Percentiles rank a stretch among this genome's conserved stretches.
Evolutionary conservation across 2,797 vertebrate genomes (phyloP).

Genomic region (Meriones psammophilus): DNA sequence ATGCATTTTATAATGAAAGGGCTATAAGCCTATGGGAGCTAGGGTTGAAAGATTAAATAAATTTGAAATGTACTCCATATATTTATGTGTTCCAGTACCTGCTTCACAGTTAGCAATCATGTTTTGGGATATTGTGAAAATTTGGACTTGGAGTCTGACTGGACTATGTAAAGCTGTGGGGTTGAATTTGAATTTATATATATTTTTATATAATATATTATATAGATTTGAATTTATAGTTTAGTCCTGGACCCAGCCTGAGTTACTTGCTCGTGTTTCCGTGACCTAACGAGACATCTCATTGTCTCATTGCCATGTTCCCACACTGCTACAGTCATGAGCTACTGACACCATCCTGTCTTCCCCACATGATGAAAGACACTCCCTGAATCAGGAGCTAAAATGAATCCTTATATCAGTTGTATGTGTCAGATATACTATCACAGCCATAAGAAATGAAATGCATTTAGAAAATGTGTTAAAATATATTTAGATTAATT

Average conservation of each 20-base stretch:
- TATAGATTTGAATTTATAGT: not conserved
- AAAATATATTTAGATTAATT: constrained; percentile 25
- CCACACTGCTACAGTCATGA: not conserved
- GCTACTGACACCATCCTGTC: not conserved
- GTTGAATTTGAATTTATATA: not conserved
- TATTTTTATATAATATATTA: too few species aligned
- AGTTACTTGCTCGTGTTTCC: not conserved
- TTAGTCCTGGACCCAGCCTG: not conserved
- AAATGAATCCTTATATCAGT: not conserved
- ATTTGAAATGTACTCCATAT: not conserved
- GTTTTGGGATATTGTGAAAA: not conserved
- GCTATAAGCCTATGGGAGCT: not conserved
- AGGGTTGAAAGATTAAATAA: not conserved
- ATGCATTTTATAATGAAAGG: not conserved
- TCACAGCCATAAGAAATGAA: not conserved
- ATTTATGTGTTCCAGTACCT: not conserved
- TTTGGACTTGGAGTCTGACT: not conserved
- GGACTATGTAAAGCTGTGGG: not conserved
- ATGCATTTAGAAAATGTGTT: not conserved
- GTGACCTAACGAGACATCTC: not conserved
- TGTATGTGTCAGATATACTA: not conserved
- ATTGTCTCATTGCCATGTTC: not conserved
- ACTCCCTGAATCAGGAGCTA: not conserved
- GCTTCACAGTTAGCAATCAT: not conserved
- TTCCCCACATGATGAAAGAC: not conserved